Base-by-base conservation (phyloP, 2,888 invertebrate genomes). In the Hypomecis atomaria region DNA sequence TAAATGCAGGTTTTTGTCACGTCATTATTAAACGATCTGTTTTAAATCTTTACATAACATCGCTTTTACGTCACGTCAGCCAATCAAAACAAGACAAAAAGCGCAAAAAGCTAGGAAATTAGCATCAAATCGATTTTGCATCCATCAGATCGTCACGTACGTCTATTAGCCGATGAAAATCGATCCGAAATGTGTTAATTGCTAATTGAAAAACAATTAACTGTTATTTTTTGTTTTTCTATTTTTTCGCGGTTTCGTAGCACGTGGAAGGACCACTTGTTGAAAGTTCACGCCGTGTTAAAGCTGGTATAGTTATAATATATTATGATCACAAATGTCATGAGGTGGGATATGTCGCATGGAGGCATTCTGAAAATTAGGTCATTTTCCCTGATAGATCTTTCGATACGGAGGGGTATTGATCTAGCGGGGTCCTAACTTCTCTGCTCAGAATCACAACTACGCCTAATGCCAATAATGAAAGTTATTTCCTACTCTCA, bases 151-250 rank as follows among this genome's bases (percentile, higher is more conserved):
- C 47, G 43, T 56, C 58, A 53, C 55, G 53, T 64, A 42, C 56
- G 53, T 44, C 55, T 66, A 62, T 59, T 52, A 58, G 40, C 60
- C 56, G 55, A 61, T 33, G 52, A 66, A 53, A 69, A 70, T 72
- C 62, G 56, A 66, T 71, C 50, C 54, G 65, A 45, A 49, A 62
- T 70, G 69, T 62, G 59, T 73, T 76, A 74, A 62, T 49, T 49
- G 49, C 8, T 49, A 49, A 79, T 77, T 74, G 67, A 65, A 71
- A 59, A 71, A 74, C 74, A 74, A 76, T 77, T 77, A 72, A 73
- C 69, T 66, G 70, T 72, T 72, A 65, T 58, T 72, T 71, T 68
- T 68, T 60, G 68, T 72, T 75, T 76, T 75, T 71, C 61, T 48
- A 56, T 49, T 66, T 71, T 66, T 73, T 65, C 50, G 52, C 49